Base-by-base conservation (phyloP, 2,113 vertebrate species). In the Mionectes macconnelli region DNA sequence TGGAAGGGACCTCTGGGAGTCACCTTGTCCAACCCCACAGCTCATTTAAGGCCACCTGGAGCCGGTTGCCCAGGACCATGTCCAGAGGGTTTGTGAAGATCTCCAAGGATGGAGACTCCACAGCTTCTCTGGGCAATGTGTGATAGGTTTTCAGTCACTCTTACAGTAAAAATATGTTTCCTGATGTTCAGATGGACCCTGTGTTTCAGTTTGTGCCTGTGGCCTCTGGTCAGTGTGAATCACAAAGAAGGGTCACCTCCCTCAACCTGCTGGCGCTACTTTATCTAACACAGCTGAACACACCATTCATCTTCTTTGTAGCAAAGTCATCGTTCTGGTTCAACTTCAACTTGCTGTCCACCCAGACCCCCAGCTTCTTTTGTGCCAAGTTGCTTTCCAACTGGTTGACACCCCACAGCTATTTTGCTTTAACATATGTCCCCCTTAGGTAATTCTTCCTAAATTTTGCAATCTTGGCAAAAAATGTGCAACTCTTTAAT, bases 281-380 rank as follows among this genome's bases (percentile, higher is more conserved):
- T 86, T 19, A 9, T 7, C 44, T 52, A 40, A 45, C n/a, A 16
- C 16, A 83, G 67, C 37, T 3, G 0, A n/a, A 30, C 30, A 25
- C 17, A n/a, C 22, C 23, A 2, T 39, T 62, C 0, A 1, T 39
- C 10, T 9, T 10, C 39, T 59, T 75, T 22, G 22, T 76, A 86
- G 42, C 49, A 91, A 50, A 12, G 19, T 56, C 56, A 22, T 31
- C 24, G 40, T 62, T 8, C 44, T 74, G 55, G 8, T 33, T 82
- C 19, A 0, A 7, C 16, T 76, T 70, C 50, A 49, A 1, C 37
- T 31, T 9, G 2, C 31, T 52, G n/a, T 47, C 45, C 6, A 9
- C 30, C 39, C 37, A 53, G 44, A 80, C 12, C 4, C 28, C 6
- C 22, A 39, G 12, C 5, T 63, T 37, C 25, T 72, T 57, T 31